Percentiles rank a stretch among this genome's conserved stretches.
Conservation (phyloP, 2,113 vertebrate species). For the Urocolius indicus region DNA sequence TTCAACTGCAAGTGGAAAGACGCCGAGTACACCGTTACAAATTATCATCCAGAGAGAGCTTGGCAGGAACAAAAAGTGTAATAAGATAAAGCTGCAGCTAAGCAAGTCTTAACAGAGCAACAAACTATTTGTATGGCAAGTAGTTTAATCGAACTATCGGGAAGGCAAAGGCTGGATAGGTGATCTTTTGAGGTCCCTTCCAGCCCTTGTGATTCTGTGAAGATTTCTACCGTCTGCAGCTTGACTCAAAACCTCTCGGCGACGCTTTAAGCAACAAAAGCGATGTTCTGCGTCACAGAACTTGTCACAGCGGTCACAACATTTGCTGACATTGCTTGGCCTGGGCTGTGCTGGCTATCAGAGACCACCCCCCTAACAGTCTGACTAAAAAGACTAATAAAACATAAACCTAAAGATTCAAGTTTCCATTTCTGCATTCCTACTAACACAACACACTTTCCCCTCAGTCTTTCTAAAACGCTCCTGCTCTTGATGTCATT, state of each 20-base stretch:
- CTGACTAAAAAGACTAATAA: neutral
- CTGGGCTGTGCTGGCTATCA: neutral
- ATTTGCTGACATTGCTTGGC: neutral
- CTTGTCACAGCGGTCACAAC: neutral
- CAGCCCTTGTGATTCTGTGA: neutral
- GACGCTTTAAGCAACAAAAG: neutral
- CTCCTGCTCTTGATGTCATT: neutral
- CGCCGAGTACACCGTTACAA: neutral
- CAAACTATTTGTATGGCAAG: neutral
- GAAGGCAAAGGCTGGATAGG: neutral
- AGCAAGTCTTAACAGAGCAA: neutral
- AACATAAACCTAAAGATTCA: neutral
- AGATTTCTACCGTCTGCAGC: neutral
- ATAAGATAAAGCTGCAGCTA: neutral
- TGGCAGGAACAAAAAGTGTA: neutral
- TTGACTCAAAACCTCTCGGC: neutral
- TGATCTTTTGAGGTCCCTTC: no score
- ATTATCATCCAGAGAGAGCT: neutral
- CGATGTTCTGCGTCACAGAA: neutral
- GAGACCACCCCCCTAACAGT: neutral
- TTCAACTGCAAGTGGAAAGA: neutral
- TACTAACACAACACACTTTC: neutral
- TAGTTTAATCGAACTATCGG: neutral
- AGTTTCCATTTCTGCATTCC: neutral
- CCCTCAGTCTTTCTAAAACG: neutral